Conservation (phyloP, 2,113 vertebrate genomes). For the Pelusios castaneus region DNA sequence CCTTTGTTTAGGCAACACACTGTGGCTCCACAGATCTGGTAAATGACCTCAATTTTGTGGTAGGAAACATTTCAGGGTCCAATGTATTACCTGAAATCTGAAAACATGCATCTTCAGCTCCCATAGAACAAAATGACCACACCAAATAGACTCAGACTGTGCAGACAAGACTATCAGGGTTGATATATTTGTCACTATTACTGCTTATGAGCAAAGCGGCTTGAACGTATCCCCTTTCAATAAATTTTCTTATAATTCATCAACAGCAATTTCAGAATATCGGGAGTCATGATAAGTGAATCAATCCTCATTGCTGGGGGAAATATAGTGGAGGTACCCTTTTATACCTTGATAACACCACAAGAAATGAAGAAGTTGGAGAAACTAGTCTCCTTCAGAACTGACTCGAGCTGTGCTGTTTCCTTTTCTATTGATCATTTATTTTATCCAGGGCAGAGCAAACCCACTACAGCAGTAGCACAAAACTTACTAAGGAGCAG, state of each 20-base stretch:
- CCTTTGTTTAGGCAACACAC: neutral
- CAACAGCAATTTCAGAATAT: neutral
- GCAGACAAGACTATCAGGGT: neutral
- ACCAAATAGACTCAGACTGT: neutral
- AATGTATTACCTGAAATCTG: neutral
- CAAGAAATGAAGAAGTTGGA: neutral
- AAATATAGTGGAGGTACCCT: neutral
- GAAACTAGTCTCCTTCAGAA: neutral
- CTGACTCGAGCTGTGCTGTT: neutral
- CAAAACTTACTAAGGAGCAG: neutral
- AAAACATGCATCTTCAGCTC: neutral
- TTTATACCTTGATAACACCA: neutral
- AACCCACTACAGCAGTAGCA: neutral
- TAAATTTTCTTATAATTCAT: neutral
- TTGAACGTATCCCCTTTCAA: neutral
- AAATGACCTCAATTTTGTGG: neutral
- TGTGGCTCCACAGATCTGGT: neutral
- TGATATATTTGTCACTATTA: neutral
- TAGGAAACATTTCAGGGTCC: neutral
- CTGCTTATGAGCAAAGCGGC: no score
- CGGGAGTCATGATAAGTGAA: neutral
- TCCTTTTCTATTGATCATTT: neutral
- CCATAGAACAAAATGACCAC: neutral
- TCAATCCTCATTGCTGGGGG: neutral
- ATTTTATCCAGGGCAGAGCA: neutral